Conservation (phyloP, 2,797 vertebrate genomes). For the Eurystomus glaucurus region DNA sequence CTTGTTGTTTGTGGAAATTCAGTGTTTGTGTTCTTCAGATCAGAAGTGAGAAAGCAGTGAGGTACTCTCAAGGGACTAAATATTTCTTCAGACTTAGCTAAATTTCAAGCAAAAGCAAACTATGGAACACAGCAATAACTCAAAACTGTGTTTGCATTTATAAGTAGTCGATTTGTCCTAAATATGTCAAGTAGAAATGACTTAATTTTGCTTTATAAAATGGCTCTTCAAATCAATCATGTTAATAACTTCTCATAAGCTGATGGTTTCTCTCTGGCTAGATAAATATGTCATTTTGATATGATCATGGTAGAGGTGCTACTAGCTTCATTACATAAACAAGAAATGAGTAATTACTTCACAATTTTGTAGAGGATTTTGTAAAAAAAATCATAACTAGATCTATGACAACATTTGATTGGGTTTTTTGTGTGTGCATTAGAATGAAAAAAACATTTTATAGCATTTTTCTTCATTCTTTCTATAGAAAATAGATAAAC, state of each 20-base stretch:
- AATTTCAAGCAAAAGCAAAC: background rate
- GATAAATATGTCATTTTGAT: background rate
- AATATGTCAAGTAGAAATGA: background rate
- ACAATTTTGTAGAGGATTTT: background rate
- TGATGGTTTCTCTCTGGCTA: background rate
- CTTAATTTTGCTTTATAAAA: conserved; percentile 32
- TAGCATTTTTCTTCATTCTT: background rate
- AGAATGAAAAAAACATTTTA: background rate
- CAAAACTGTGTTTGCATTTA: background rate
- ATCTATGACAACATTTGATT: background rate
- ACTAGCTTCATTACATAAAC: background rate
- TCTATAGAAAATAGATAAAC: background rate
- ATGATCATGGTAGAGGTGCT: background rate
- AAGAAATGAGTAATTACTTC: background rate
- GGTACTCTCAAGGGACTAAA: background rate
- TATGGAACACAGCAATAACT: background rate
- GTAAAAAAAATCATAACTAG: background rate
- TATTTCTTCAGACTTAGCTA: background rate
- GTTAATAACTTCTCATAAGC: background rate
- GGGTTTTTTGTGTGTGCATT: background rate
- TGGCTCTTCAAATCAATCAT: background rate
- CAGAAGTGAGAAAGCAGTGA: background rate
- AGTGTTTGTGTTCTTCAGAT: background rate
- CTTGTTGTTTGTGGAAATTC: background rate
- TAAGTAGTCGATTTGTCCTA: conserved; percentile 23